Evolutionary conservation across 23 tunicate genomes (phyloP), one percentile per base, ranked within the genome.

Genomic region (Styela plicata): DNA sequence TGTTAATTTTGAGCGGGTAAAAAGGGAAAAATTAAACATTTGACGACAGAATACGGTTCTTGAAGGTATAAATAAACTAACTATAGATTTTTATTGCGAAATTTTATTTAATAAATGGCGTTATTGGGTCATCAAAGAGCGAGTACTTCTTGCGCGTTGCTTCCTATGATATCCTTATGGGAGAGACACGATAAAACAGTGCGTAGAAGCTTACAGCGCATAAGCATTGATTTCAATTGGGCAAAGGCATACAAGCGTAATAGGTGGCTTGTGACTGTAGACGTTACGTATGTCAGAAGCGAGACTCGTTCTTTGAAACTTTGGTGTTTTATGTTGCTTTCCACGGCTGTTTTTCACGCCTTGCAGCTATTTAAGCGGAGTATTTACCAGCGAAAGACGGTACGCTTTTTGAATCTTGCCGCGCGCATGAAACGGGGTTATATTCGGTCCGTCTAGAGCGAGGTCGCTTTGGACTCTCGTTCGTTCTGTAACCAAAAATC

Each of bases 141-240:
- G 71, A 67, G 17, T 25, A 29, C 31, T 22, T 29, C 22, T 1
- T 1, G 65, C 71, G 71, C 71, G 71, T 67, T 0, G 71, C 71
- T 67, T 44, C 71, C 71, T n/a, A 67, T 67, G 16, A 18, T 18
- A 29, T 18, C 31, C 71, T 67, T 67, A 67, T 67, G 71, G 71
- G 71, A 67, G 71, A 67, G 71, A 67, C 71, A 67, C 31, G 71
- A 67, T 67, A 67, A n/a, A 67, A 67, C 71, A 67, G 71, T 67
- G 71, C 71, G 71, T 67, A 67, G 71, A 67, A 67, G 31, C 71
- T 25, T 29, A 67, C 71, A 67, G 71, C 71, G 71, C 71, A 67
- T 67, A 67, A 67, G 71, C 71, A 67, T 67, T 67, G 71, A 67
- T 67, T 67, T 67, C 71, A 67, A 67, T 67, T 67, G 71, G 71